These are phyloP conservation scores for Pristionchus mayeri DNA, from an alignment of 2,888 invertebrate species.

Conservation along the genomic window DNA sequence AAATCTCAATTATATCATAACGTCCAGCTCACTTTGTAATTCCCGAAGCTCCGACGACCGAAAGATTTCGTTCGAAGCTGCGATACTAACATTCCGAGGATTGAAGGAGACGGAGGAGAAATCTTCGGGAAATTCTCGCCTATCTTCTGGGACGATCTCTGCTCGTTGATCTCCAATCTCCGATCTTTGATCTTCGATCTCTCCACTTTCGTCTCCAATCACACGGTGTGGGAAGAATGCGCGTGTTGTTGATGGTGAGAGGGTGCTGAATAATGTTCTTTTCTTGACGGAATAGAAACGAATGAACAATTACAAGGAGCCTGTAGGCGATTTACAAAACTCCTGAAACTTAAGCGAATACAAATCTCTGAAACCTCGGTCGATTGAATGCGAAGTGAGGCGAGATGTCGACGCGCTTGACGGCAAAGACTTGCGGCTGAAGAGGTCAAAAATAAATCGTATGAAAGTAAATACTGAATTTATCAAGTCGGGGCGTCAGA, in stretches of 20 bases:
- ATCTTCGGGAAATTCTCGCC: neutral
- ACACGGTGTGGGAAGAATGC: slow-evolving; percentile 3
- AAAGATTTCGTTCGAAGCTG: neutral
- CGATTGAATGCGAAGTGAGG: slow-evolving; percentile 19
- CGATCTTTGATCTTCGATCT: slow-evolving; percentile 23
- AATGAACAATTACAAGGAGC: neutral
- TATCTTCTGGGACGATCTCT: neutral
- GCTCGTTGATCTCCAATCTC: neutral
- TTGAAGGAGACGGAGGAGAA: slow-evolving; percentile 33
- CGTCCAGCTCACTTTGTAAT: slow-evolving; percentile 1
- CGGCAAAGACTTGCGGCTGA: slow-evolving; percentile 36
- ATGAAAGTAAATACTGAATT: too few species aligned
- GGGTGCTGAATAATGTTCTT: neutral
- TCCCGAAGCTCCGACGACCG: neutral
- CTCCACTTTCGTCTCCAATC: neutral
- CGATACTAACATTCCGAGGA: neutral
- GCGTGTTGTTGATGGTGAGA: neutral
- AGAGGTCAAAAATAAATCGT: neutral
- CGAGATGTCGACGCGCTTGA: slow-evolving; percentile 39
- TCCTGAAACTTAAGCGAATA: neutral
- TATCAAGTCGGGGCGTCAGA: neutral
- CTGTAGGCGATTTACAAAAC: neutral
- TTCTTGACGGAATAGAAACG: neutral
- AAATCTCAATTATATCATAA: too few species aligned
- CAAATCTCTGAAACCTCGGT: neutral